A percentile compares a stretch with the other conserved stretches of the same genome.
These are phyloP conservation scores for Lanistes nyassanus DNA, from an alignment of 1,140 invertebrate genomes.

Conservation along the genomic window DNA sequence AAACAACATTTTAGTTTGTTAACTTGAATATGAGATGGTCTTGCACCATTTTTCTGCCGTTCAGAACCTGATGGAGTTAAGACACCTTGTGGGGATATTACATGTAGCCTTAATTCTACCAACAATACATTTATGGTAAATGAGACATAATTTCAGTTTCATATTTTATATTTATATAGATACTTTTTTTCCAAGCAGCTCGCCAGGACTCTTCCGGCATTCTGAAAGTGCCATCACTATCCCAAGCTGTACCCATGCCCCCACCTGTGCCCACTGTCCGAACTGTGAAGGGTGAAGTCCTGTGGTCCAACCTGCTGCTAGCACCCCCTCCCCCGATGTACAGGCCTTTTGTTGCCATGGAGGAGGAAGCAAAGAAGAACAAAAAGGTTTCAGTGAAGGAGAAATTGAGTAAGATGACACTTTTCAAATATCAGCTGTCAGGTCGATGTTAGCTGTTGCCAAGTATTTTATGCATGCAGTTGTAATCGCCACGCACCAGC, in stretches of 20 bases:
- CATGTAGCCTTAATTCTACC: no score
- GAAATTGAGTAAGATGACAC: conserved; percentile 18
- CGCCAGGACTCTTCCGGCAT: conserved; percentile 3
- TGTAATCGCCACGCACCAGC: no score
- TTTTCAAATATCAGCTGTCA: not conserved
- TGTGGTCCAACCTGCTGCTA: conserved; percentile 50
- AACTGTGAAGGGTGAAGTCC: conserved; percentile 45
- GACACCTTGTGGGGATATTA: no score
- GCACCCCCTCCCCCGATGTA: conserved; percentile 62
- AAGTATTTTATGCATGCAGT: no score
- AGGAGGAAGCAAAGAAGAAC: conserved; percentile 30
- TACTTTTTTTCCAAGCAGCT: not conserved
- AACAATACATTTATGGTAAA: not conserved
- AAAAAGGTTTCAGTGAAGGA: conserved; percentile 19
- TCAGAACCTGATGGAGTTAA: no score
- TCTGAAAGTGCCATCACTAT: not conserved
- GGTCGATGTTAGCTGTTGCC: not conserved
- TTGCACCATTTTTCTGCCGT: no score
- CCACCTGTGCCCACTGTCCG: conserved; percentile 47
- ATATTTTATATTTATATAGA: not conserved
- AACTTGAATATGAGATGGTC: no score
- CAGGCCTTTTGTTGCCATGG: conserved; percentile 51
- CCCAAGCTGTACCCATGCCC: conserved; percentile 42
- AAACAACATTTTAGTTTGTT: no score
- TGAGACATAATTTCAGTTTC: not conserved